Conservation (phyloP, 2,113 vertebrate species). For the Zosterops pallidus region DNA sequence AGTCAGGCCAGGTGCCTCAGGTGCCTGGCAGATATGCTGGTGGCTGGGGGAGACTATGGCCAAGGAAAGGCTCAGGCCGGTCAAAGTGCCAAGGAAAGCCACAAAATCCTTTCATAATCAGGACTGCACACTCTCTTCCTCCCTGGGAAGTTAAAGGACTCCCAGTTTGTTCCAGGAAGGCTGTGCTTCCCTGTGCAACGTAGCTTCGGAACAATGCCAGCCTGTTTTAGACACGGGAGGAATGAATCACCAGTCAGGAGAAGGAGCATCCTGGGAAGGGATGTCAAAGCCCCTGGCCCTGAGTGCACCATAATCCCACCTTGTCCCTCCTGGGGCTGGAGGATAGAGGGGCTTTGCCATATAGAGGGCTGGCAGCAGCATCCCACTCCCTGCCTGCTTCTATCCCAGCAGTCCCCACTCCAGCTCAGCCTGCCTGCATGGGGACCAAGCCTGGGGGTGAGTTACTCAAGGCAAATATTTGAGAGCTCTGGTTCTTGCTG, state of each 20-base stretch:
- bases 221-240: background rate
- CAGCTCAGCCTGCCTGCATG: accelerated
- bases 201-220: background rate
- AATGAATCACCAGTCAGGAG: background rate
- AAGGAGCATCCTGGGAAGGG: background rate
- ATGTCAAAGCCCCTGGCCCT: background rate
- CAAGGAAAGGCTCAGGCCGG: background rate
- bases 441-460: background rate
- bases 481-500: background rate
- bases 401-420: background rate
- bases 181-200: background rate
- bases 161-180: constrained; percentile 12
- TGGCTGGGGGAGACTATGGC: background rate
- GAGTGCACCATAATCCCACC: background rate
- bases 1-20: background rate
- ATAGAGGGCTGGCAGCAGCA: background rate
- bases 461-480: constrained; percentile 17
- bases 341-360: background rate
- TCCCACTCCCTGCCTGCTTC: background rate
- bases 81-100: constrained; percentile 29
- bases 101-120: constrained; percentile 6
- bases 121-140: constrained; percentile 31
- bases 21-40: background rate
- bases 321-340: background rate
- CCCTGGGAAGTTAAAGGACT: background rate